phyloP scores from a whole-genome alignment of 2,797 vertebrate species.

The Pampus argenteus region DNA sequence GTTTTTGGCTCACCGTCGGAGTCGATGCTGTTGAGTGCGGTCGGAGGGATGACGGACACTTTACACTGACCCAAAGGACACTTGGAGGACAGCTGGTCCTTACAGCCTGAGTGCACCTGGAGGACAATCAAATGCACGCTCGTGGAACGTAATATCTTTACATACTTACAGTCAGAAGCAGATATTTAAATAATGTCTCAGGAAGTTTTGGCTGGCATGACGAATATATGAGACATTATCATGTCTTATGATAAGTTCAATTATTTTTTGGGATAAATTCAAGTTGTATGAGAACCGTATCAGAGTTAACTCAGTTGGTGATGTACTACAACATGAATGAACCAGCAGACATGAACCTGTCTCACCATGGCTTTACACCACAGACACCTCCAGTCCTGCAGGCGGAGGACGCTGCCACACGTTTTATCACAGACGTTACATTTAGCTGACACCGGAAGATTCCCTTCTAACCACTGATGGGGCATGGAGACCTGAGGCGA shows the following conservation, averaged over 20 bases:
- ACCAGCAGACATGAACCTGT: too few species aligned
- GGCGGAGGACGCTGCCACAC: constrained; percentile 93
- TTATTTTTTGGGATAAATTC: too few species aligned
- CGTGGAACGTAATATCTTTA: too few species aligned
- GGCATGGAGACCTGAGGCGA: constrained; percentile 93
- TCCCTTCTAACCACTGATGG: constrained; percentile 98
- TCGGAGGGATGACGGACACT: constrained; percentile 97
- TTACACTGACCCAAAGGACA: constrained; percentile 96
- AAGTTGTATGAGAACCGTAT: too few species aligned
- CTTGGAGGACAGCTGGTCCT: constrained; percentile 91
- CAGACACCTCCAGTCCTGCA: constrained; percentile 97
- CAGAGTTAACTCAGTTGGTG: too few species aligned
- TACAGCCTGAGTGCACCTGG: constrained; percentile 94
- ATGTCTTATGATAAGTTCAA: too few species aligned
- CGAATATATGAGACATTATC: too few species aligned
- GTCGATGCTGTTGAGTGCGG: constrained; percentile 97
- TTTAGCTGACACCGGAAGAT: constrained; percentile 95
- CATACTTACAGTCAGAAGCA: too few species aligned
- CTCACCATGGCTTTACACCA: constrained; percentile 99
- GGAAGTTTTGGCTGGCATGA: too few species aligned
- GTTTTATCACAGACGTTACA: constrained; percentile 95
- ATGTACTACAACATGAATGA: too few species aligned
- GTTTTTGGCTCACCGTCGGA: constrained; percentile 88
- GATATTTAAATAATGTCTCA: too few species aligned
- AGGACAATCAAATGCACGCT: neutral